Conservation (phyloP, 2,888 invertebrate species). For the Rugalucina vietnamica region DNA sequence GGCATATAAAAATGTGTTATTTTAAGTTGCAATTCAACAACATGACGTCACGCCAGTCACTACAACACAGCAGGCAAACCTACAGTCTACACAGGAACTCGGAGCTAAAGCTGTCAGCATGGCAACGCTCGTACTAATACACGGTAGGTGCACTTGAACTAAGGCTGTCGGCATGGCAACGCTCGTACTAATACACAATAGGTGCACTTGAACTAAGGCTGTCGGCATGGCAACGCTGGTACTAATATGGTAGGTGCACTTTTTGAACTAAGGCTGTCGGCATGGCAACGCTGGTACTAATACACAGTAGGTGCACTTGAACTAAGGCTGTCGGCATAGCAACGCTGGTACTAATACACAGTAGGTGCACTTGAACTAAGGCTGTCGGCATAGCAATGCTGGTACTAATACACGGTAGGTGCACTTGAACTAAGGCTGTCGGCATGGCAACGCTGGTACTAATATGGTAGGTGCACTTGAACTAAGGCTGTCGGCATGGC, state of each 20-base stretch:
- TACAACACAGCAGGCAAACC: constrained; percentile 40
- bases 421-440: constrained; percentile 4
- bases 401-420: no score
- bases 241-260: no score
- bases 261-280: neutral
- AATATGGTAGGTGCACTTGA: constrained; percentile 33
- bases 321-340: no score
- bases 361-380: no score
- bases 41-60: constrained; percentile 35
- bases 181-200: constrained; percentile 42
- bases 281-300: neutral
- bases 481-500: neutral
- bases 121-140: constrained; percentile 21
- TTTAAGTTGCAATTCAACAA: constrained; percentile 28
- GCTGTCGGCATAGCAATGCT: no score
- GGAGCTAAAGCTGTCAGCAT: constrained; percentile 11
- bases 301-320: no score
- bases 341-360: no score
- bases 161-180: neutral
- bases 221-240: no score
- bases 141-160: constrained; percentile 40
- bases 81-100: constrained; percentile 37
- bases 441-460: constrained; percentile 8
- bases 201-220: neutral
- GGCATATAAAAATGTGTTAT: no score